phyloP scores from a whole-genome alignment of 2,797 vertebrate genomes.

The Acanthurus lineatus region DNA sequence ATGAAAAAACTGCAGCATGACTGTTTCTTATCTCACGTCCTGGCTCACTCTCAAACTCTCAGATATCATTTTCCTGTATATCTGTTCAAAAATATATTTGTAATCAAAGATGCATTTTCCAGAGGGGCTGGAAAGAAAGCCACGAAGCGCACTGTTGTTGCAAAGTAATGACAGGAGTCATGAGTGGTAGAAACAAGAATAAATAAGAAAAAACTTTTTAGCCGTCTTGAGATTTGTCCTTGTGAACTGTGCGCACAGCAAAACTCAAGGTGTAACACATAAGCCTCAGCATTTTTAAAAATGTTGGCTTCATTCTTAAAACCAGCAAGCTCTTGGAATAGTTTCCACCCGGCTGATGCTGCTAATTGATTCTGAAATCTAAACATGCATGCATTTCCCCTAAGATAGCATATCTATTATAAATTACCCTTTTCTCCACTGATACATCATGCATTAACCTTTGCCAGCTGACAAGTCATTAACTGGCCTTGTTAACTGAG shows the following conservation, averaged over 20 bases:
- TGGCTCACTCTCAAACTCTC: neutral
- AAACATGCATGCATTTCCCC: slow-evolving; percentile 51
- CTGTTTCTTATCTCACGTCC: neutral
- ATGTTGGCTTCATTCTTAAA: neutral
- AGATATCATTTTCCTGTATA: neutral
- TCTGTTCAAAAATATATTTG: neutral
- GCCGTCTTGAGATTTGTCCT: slow-evolving; percentile 7
- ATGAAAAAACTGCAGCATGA: neutral
- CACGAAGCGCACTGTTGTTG: too few relatives aligned
- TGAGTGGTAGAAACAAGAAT: slow-evolving; percentile 4
- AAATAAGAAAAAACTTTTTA: slow-evolving; percentile 9
- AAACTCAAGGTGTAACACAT: neutral
- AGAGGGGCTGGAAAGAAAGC: neutral
- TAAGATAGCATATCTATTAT: slow-evolving; percentile 76
- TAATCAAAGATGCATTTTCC: slow-evolving; percentile 3
- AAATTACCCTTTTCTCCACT: slow-evolving; percentile 78
- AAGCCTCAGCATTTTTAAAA: slow-evolving; percentile 16
- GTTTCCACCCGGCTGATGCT: slow-evolving; percentile 64
- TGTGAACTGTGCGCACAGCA: slow-evolving; percentile 1
- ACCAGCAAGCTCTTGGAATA: slow-evolving; percentile 30
- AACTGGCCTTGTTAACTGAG: slow-evolving; percentile 76
- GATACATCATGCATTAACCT: slow-evolving; percentile 82
- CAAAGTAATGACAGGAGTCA: slow-evolving; percentile 6
- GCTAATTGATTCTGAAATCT: slow-evolving; percentile 75
- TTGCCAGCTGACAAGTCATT: slow-evolving; percentile 80